phyloP scores from a whole-genome alignment of 1,140 invertebrate genomes.

The Conus betulinus region DNA sequence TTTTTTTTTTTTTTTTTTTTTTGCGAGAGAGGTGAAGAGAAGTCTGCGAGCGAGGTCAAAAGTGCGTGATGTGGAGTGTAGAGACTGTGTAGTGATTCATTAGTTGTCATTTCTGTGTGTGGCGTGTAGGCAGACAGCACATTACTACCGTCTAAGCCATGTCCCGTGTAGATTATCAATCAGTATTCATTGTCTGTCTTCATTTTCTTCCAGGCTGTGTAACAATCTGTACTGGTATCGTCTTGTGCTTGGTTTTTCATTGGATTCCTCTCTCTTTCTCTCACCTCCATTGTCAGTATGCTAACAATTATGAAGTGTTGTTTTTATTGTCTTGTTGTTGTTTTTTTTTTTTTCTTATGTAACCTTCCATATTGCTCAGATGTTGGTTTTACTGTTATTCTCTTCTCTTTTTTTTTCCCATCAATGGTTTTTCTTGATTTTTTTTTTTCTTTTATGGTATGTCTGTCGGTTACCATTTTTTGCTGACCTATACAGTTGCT shows the following conservation, averaged over 20 bases:
- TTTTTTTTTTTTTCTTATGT: not conserved
- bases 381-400: not conserved
- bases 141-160: too few relatives aligned
- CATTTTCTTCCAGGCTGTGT: not conserved
- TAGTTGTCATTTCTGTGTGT: not conserved
- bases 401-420: not conserved
- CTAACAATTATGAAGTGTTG: not conserved
- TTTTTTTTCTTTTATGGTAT: not conserved
- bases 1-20: not conserved
- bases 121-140: too few relatives aligned
- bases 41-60: slow-evolving; percentile 2
- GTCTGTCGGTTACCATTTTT: too few relatives aligned
- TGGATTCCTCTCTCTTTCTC: too few relatives aligned
- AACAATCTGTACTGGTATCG: too few relatives aligned
- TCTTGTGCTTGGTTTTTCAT: too few relatives aligned
- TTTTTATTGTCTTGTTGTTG: not conserved
- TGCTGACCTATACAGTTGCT: too few relatives aligned
- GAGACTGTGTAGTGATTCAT: not conserved
- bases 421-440: not conserved
- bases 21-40: not conserved
- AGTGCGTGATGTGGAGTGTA: not conserved
- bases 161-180: not conserved
- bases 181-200: not conserved
- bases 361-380: not conserved
- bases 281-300: not conserved